phyloP scores from a whole-genome alignment of 2,113 vertebrate genomes.

The Promerops cafer region DNA sequence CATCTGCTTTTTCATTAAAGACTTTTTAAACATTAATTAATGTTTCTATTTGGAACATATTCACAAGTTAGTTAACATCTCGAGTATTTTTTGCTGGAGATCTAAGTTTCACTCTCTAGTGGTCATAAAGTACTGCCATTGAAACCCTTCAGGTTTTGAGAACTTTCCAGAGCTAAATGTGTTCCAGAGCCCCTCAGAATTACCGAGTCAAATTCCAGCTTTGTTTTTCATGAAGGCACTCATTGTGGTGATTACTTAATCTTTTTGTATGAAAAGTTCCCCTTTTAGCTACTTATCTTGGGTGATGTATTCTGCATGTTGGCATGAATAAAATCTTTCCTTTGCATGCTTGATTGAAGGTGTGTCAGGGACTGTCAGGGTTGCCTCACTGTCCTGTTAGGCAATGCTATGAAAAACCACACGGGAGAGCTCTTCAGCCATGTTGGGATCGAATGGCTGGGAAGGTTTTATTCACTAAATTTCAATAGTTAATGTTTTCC shows the following conservation, averaged over 20 bases:
- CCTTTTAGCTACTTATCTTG: slow-evolving; percentile 53
- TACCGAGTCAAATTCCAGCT: not conserved
- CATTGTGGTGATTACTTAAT: slow-evolving; percentile 70
- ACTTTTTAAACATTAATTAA: not conserved
- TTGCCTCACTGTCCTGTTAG: not conserved
- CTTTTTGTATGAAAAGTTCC: slow-evolving; percentile 74
- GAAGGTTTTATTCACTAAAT: not conserved
- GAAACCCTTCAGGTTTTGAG: not conserved
- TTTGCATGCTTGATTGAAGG: slow-evolving; percentile 64
- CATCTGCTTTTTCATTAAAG: not conserved
- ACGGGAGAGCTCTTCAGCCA: slow-evolving; percentile 43
- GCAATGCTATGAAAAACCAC: slow-evolving; percentile 54
- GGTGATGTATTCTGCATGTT: slow-evolving; percentile 68
- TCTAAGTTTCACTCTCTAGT: not conserved
- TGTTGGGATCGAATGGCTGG: not conserved
- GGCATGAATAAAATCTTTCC: slow-evolving; percentile 58
- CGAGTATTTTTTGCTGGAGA: not conserved
- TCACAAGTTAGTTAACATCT: not conserved
- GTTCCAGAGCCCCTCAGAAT: not conserved
- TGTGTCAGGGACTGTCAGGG: not conserved
- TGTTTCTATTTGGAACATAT: not conserved
- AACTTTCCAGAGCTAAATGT: not conserved
- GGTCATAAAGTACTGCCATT: not conserved
- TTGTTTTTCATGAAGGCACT: not conserved
- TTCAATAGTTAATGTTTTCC: not conserved